These are phyloP conservation scores for Corythoichthys intestinalis DNA, from an alignment of 2,113 vertebrate species.

Conservation along the genomic window DNA sequence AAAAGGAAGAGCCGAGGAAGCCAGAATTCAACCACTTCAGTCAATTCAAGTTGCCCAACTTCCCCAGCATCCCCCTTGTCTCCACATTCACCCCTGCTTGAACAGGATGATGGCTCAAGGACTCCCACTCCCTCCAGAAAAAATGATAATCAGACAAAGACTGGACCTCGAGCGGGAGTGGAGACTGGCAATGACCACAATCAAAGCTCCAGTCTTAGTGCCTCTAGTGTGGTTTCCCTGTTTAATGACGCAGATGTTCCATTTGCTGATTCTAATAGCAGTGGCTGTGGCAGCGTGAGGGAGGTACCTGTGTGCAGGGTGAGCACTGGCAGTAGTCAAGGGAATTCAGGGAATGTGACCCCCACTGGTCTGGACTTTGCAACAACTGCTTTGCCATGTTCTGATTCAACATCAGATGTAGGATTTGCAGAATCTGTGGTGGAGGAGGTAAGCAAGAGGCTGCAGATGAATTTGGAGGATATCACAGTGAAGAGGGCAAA, in stretches of 20 bases:
- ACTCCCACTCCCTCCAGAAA: conserved; percentile 28
- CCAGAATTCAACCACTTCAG: conserved; percentile 30
- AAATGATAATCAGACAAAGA: conserved; percentile 2
- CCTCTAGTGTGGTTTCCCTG: conserved; percentile 36
- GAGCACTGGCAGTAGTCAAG: conserved; percentile 14
- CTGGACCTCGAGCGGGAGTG: neutral
- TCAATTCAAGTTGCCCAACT: neutral
- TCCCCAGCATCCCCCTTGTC: conserved; percentile 19
- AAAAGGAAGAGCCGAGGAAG: conserved; percentile 49
- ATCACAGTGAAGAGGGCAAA: conserved; percentile 10
- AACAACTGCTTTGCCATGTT: neutral
- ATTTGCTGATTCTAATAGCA: conserved; percentile 68
- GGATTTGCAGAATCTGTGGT: conserved; percentile 50
- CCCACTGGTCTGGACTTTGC: conserved; percentile 12
- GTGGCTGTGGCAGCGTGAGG: conserved; percentile 60
- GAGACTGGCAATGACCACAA: conserved; percentile 23
- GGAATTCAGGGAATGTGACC: conserved; percentile 32
- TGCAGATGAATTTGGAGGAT: conserved; percentile 60
- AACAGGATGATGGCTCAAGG: conserved; percentile 27
- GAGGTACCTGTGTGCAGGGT: conserved; percentile 40
- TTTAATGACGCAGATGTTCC: conserved; percentile 39
- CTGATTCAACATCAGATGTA: neutral
- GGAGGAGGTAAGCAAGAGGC: conserved; percentile 60
- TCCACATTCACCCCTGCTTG: neutral
- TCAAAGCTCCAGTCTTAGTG: conserved; percentile 23